phyloP scores from a whole-genome alignment of 2,888 invertebrate genomes.

The Brassicogethes aeneus region DNA sequence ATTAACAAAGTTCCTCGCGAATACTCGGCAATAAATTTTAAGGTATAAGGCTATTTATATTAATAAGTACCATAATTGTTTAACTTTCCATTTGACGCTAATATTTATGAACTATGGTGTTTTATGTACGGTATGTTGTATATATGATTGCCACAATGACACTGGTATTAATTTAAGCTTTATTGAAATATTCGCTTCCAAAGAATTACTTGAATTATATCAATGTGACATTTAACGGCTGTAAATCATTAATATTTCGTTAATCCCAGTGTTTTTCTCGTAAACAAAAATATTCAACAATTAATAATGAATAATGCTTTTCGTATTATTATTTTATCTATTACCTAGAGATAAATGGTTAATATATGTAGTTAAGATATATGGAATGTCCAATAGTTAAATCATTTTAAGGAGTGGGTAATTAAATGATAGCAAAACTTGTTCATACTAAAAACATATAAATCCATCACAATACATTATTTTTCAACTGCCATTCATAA shows the following conservation, averaged over 20 bases:
- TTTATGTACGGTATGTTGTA: too few relatives aligned
- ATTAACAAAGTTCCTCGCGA: not conserved
- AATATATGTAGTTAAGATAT: conserved; percentile 13
- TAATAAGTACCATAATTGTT: not conserved
- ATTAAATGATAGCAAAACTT: conserved; percentile 13
- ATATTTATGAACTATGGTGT: conserved; percentile 2
- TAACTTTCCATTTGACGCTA: not conserved
- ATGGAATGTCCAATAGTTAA: conserved; percentile 13
- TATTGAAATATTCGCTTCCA: too few relatives aligned
- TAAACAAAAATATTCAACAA: too few relatives aligned
- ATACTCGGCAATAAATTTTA: not conserved
- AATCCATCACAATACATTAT: conserved; percentile 4
- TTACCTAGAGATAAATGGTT: conserved; percentile 4
- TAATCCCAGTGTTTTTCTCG: too few relatives aligned
- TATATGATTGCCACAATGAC: too few relatives aligned
- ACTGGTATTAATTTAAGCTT: too few relatives aligned
- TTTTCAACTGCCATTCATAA: not conserved
- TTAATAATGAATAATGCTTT: too few relatives aligned
- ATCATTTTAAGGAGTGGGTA: conserved; percentile 14
- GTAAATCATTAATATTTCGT: too few relatives aligned
- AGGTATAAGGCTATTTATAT: not conserved
- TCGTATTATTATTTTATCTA: too few relatives aligned
- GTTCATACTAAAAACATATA: conserved; percentile 5
- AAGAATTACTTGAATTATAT: too few relatives aligned
- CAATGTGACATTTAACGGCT: too few relatives aligned